These are phyloP conservation scores for Cheilosia urbana DNA, from an alignment of 2,888 invertebrate species.

Conservation along the genomic window DNA sequence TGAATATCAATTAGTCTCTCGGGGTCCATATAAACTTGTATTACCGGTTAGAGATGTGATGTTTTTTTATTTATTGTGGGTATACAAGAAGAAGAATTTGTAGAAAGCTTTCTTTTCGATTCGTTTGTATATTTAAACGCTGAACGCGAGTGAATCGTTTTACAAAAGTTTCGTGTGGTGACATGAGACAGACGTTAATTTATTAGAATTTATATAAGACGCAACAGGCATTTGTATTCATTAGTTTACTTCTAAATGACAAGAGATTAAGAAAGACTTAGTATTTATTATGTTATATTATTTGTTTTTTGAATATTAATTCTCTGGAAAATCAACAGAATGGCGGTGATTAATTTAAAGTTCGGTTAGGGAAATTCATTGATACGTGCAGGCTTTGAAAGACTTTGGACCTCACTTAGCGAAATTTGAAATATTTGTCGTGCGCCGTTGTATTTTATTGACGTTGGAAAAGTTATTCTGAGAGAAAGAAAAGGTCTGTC, in stretches of 20 bases:
- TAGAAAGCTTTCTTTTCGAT: slow-evolving; percentile 28
- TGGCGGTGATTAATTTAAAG: background rate
- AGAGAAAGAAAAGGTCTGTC: no score
- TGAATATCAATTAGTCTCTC: slow-evolving; percentile 21
- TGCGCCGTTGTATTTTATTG: no score
- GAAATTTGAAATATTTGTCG: no score
- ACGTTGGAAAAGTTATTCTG: no score
- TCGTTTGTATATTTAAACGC: background rate
- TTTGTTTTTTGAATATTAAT: background rate
- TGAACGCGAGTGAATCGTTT: slow-evolving; percentile 25
- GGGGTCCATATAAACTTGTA: slow-evolving; percentile 20
- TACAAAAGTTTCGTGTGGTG: slow-evolving; percentile 5
- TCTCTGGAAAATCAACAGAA: background rate
- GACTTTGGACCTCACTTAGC: no score
- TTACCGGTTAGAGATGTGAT: slow-evolving; percentile 46
- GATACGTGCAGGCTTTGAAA: no score
- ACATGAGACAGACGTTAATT: slow-evolving; percentile 20
- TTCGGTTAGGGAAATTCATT: no score
- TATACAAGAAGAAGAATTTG: slow-evolving; percentile 6
- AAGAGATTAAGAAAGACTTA: background rate
- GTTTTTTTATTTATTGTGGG: slow-evolving; percentile 18
- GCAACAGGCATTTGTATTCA: background rate
- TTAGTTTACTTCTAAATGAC: background rate
- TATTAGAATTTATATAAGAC: slow-evolving; percentile 2
- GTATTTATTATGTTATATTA: background rate